Evolutionary conservation across 2,888 invertebrate genomes (phyloP).

Genomic region (Spisula subtruncata): DNA sequence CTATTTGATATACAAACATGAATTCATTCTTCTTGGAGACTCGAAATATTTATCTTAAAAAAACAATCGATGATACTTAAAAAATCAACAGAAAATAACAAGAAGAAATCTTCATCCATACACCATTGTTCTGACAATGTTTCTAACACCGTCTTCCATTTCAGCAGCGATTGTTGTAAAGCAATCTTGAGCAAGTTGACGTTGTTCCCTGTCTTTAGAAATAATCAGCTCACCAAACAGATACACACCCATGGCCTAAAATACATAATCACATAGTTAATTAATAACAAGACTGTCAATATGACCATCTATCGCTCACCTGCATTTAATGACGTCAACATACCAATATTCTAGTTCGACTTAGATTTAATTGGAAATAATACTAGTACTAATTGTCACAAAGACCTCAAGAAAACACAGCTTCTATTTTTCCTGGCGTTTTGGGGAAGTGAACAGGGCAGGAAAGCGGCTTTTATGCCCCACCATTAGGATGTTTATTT

Average conservation of each 20-base stretch:
- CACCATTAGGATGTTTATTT: no score
- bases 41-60: background rate
- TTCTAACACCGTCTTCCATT: constrained; percentile 80
- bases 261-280: constrained; percentile 30
- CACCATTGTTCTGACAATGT: constrained; percentile 78
- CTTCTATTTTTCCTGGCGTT: no score
- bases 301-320: no score
- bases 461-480: no score
- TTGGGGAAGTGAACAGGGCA: no score
- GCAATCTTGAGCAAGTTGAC: constrained; percentile 76
- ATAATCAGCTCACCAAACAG: constrained; percentile 88
- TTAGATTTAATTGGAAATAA: no score
- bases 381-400: no score
- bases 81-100: background rate
- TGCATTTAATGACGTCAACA: no score
- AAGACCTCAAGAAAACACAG: no score
- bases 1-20: no score
- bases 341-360: no score
- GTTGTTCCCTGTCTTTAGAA: constrained; percentile 76
- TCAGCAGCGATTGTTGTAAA: constrained; percentile 77
- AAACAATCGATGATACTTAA: background rate
- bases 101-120: constrained; percentile 66
- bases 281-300: no score
- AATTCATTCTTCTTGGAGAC: background rate
- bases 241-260: constrained; percentile 88